Evolutionary conservation across 2,113 vertebrate genomes (phyloP).

Genomic region (Verasper variegatus): DNA sequence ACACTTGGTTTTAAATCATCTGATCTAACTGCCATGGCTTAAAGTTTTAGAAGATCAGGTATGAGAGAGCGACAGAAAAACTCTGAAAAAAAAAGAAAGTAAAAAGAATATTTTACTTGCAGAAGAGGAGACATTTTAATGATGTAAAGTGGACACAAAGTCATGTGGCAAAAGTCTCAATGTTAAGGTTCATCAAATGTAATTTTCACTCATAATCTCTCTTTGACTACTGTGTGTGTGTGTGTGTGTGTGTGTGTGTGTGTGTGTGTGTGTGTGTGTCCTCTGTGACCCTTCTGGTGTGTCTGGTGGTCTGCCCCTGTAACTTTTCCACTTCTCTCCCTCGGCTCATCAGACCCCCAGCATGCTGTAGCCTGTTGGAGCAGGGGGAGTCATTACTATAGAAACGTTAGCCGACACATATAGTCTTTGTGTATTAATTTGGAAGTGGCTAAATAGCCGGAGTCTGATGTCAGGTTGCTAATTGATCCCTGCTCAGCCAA

Average conservation of each 20-base stretch:
- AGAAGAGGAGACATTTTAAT: not conserved
- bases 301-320: not conserved
- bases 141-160: too few species aligned
- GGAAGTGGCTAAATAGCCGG: conserved; percentile 13
- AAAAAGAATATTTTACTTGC: not conserved
- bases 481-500: conserved; percentile 59
- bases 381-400: not conserved
- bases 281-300: not conserved
- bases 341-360: not conserved
- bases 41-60: too few species aligned
- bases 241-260: too few species aligned
- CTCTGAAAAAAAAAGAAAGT: not conserved
- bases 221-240: too few species aligned
- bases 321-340: too few species aligned
- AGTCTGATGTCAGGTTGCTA: conserved; percentile 43
- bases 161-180: too few species aligned
- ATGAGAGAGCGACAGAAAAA: too few species aligned
- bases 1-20: too few species aligned
- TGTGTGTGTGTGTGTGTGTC: not conserved
- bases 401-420: not conserved
- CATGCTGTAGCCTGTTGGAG: not conserved
- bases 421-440: conserved; percentile 20
- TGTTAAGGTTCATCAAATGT: too few species aligned
- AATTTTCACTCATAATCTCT: too few species aligned
- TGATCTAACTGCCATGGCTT: too few species aligned